phyloP scores from a whole-genome alignment of 53 echinoderm and acorn worm genomes.

The Arbacia lixula region DNA sequence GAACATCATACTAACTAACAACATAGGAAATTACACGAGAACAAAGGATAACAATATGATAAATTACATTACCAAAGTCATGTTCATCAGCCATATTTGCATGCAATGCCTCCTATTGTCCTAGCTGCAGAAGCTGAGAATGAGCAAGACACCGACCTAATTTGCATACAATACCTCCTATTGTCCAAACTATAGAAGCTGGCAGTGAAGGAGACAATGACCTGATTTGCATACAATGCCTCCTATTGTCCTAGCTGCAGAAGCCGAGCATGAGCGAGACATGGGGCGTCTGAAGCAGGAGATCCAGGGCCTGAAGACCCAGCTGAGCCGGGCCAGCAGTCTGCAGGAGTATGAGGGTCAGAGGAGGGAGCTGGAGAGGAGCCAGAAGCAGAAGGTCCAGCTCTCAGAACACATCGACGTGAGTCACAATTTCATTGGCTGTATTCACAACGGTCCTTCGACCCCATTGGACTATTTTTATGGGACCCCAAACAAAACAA shows the following conservation, averaged over 20 bases:
- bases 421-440: too few species aligned
- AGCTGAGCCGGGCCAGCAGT: slow-evolving; percentile 74
- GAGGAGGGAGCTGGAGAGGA: slow-evolving; percentile 70
- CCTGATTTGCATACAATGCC: too few species aligned
- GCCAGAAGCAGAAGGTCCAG: slow-evolving; percentile 75
- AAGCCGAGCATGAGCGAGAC: slow-evolving; percentile 65
- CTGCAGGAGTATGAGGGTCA: slow-evolving; percentile 67
- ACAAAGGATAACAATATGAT: too few species aligned
- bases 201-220: slow-evolving; percentile 67
- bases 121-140: slow-evolving; percentile 64
- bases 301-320: slow-evolving; percentile 71
- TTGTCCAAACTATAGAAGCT: slow-evolving; percentile 42
- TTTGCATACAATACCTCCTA: too few species aligned
- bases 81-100: too few species aligned
- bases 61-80: too few species aligned
- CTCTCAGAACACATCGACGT: slow-evolving; percentile 88
- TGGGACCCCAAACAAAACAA: too few species aligned
- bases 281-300: slow-evolving; percentile 79
- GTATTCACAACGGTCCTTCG: too few species aligned
- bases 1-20: too few species aligned
- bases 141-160: slow-evolving; percentile 58
- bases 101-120: too few species aligned
- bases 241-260: slow-evolving; percentile 51
- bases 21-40: too few species aligned
- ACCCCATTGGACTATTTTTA: too few species aligned